phyloP scores from a whole-genome alignment of 1,140 invertebrate species.

The Carposina sasakii region DNA sequence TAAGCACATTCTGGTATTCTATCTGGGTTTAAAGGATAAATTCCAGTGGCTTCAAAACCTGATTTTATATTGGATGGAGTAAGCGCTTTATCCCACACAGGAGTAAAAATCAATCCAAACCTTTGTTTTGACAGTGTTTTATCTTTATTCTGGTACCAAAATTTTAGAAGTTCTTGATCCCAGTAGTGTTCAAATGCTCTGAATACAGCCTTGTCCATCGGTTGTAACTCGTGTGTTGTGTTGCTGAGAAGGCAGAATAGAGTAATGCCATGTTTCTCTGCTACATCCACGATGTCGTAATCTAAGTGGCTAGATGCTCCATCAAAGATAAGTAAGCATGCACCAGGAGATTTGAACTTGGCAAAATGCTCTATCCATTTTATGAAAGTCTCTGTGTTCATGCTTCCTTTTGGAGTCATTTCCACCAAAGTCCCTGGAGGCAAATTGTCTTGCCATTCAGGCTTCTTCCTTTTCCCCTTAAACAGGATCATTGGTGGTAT shows the following conservation, averaged over 20 bases:
- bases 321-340: neutral
- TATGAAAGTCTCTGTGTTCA: neutral
- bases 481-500: constrained; percentile 50
- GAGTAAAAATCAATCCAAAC: neutral
- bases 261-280: neutral
- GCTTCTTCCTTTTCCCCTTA: constrained; percentile 14
- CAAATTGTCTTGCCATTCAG: constrained; percentile 59
- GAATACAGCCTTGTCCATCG: neutral
- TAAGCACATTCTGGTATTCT: neutral
- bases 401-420: neutral
- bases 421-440: constrained; percentile 3
- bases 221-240: neutral
- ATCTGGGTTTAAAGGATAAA: neutral
- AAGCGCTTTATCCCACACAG: neutral
- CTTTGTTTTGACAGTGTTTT: neutral
- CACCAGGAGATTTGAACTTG: neutral
- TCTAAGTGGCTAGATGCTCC: neutral
- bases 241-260: no score
- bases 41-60: neutral
- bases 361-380: neutral
- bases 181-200: neutral
- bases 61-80: neutral
- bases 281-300: neutral
- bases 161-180: constrained; percentile 1
- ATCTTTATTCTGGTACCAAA: neutral